Base-by-base conservation (phyloP, 1,140 invertebrate species). In the Sinonovacula constricta region DNA sequence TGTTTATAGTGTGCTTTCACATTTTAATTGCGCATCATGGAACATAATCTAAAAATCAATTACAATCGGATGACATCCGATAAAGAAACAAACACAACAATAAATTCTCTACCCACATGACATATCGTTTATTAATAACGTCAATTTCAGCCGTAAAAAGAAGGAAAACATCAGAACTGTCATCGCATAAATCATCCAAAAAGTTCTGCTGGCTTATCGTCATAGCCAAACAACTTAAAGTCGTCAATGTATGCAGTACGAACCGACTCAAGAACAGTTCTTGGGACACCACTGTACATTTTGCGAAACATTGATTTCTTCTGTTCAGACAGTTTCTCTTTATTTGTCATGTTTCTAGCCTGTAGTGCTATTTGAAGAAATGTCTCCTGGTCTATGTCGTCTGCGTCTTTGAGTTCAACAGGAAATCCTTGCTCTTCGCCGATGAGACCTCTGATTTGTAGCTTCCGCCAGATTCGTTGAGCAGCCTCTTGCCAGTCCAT, bases 401-500 rank as follows among this genome's bases (percentile, higher is more conserved):
- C 30, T 3, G 57, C 22, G 7, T 33, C 69, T 7, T 24, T 18
- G 2, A 10, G 22, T 14, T 28, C 33, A 33, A 72, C 22, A 15
- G 56, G 69, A 49, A 60, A 72, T 31, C 26, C 49, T 18, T 62
- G 26, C 34, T 45, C n/a, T n/a, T n/a, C 33, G 54, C n/a, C 36
- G 26, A 72, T 72, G 5, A 72, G 22, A 12, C 56, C 69, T 28
- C 57, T 22, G 31, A 72, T 59, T 33, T 72, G 69, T 28, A 72
- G 69, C n/a, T 72, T 72, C 18, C 69, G 30, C 69, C 69, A 72
- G 15, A 62, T 49, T n/a, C 69, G 39, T n/a, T 24, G n/a, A 7
- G 30, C 24, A 1, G 69, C 56, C 33, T 72, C 56, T 36, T 62
- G 3, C 54, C 56, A 72, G 2, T n/a, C 15, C 56, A 72, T 72